Evolutionary conservation across 2,797 vertebrate species (phyloP).

Genomic region (Takifugu rubripes): DNA sequence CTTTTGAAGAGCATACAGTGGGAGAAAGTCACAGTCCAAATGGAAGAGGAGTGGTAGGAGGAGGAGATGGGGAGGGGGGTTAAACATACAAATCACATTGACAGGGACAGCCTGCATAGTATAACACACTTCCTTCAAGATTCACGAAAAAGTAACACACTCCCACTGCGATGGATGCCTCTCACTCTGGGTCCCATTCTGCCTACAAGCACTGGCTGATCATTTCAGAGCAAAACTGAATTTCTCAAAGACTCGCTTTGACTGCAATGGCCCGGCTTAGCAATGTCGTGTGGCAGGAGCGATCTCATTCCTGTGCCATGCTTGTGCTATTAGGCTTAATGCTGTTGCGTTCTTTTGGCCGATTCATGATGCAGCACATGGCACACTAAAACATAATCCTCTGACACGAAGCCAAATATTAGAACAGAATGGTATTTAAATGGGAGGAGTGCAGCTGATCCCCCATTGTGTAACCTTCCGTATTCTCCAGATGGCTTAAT

Average conservation of each 20-base stretch:
- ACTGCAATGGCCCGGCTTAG: slow-evolving; percentile 40
- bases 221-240: slow-evolving; percentile 59
- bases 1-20: slow-evolving; percentile 20
- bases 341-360: slow-evolving; percentile 48
- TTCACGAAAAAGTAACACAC: slow-evolving; percentile 65
- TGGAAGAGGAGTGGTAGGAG: slow-evolving; percentile 20
- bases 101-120: slow-evolving; percentile 49
- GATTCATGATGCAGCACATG: slow-evolving; percentile 63
- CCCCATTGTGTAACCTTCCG: slow-evolving; percentile 60
- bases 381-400: slow-evolving; percentile 60
- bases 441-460: slow-evolving; percentile 61
- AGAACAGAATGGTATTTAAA: slow-evolving; percentile 60
- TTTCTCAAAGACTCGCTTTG: slow-evolving; percentile 50
- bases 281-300: slow-evolving; percentile 16
- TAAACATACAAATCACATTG: slow-evolving; percentile 65
- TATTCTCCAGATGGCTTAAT: slow-evolving; percentile 56
- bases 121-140: slow-evolving; percentile 60
- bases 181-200: slow-evolving; percentile 47
- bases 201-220: slow-evolving; percentile 52
- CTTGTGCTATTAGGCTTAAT: slow-evolving; percentile 52
- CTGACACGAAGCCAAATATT: slow-evolving; percentile 60
- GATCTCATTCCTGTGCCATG: slow-evolving; percentile 35
- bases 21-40: slow-evolving; percentile 48
- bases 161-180: slow-evolving; percentile 48
- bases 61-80: background rate